Conservation (phyloP, 2,113 vertebrate species). For the Ictalurus furcatus region DNA sequence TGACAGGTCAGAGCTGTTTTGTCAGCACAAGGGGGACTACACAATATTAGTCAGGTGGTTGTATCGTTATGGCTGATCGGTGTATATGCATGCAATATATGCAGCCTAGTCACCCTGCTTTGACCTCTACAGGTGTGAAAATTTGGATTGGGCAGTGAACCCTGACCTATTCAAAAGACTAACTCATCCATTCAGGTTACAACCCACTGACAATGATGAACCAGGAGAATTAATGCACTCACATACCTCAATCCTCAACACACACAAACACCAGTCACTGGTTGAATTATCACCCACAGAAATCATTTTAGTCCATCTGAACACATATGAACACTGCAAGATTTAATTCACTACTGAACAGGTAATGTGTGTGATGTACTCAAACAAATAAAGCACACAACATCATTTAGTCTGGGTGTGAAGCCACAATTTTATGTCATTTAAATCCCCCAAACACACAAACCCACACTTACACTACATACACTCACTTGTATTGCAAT, state of each 20-base stretch:
- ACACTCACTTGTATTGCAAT: too few relatives aligned
- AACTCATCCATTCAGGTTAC: background rate
- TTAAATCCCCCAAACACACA: background rate
- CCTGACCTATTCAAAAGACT: background rate
- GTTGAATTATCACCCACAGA: background rate
- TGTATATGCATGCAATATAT: background rate
- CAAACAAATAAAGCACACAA: slow-evolving; percentile 2
- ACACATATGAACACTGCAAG: background rate
- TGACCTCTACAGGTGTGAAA: slow-evolving; percentile 8
- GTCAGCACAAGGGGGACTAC: too few relatives aligned
- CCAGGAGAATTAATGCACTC: background rate
- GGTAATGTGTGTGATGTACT: background rate
- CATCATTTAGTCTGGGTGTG: background rate
- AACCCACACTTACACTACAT: background rate
- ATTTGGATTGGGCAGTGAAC: slow-evolving; percentile 9
- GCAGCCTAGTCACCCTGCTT: background rate
- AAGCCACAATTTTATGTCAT: background rate
- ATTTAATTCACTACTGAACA: background rate
- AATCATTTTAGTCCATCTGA: background rate
- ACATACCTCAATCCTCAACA: background rate
- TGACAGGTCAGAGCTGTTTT: too few relatives aligned
- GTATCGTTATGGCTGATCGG: too few relatives aligned
- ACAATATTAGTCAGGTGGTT: too few relatives aligned
- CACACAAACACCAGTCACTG: background rate
- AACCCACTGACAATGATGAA: background rate